These are phyloP conservation scores for Sanderia malayensis DNA, from an alignment of 30 jellyfish, hydroid and myxozoan genomes.

Conservation along the genomic window DNA sequence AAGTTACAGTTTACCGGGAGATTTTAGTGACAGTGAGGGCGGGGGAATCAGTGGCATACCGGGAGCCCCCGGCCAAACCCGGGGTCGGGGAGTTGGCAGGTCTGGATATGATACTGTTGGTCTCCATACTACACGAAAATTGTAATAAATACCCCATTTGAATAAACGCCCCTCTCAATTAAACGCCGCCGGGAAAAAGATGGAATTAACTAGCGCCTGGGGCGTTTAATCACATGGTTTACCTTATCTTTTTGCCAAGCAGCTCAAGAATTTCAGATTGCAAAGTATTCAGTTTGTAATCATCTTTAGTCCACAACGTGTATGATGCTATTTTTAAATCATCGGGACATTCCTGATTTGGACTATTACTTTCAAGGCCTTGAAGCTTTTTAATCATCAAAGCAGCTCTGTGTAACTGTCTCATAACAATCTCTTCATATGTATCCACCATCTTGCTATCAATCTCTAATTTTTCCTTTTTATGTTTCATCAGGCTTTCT, in stretches of 20 bases:
- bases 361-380: neutral
- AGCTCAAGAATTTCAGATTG: constrained; percentile 73
- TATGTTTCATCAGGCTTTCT: constrained; percentile 14
- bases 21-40: no score
- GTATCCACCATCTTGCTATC: constrained; percentile 29
- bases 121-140: no score
- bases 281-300: constrained; percentile 29
- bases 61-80: no score
- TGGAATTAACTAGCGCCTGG: neutral
- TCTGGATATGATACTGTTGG: no score
- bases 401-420: constrained; percentile 31
- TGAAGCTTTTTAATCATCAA: constrained; percentile 29
- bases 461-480: constrained; percentile 26
- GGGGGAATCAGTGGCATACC: no score
- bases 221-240: neutral
- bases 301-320: constrained; percentile 39
- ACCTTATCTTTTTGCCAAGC: constrained; percentile 67
- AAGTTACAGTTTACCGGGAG: no score
- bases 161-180: no score
- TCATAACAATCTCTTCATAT: constrained; percentile 26
- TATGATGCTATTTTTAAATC: constrained; percentile 24
- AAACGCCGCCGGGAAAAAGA: neutral
- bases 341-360: constrained; percentile 49
- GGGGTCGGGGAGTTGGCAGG: no score
- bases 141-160: no score